Evolutionary conservation across 1,140 invertebrate genomes (phyloP).

Genomic region (Lepidurus arcticus): DNA sequence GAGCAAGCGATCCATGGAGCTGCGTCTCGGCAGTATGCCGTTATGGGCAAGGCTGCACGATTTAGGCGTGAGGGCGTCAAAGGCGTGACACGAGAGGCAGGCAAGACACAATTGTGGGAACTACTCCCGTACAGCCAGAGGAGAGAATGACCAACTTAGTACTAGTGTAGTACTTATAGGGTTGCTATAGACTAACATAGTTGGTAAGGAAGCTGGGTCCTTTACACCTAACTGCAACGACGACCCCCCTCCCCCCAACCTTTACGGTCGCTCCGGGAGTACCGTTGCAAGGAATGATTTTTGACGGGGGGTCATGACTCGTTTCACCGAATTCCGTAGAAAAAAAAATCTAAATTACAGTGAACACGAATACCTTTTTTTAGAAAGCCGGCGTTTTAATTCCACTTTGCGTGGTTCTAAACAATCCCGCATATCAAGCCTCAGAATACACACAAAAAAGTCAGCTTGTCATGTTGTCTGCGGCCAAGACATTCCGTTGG

Average conservation of each 20-base stretch:
- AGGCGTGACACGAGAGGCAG: too few relatives aligned
- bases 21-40: too few relatives aligned
- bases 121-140: not conserved
- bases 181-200: not conserved
- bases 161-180: conserved; percentile 19
- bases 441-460: too few relatives aligned
- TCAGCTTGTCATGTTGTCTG: not conserved
- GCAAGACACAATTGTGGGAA: not conserved
- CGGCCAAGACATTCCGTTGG: too few relatives aligned
- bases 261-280: conserved; percentile 4
- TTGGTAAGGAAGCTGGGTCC: conserved; percentile 1
- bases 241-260: not conserved
- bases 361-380: not conserved
- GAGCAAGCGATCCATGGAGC: too few relatives aligned
- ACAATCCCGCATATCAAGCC: too few relatives aligned
- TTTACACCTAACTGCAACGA: not conserved
- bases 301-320: conserved; percentile 6
- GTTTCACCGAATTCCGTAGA: not conserved
- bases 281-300: conserved; percentile 9
- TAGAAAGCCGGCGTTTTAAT: too few relatives aligned
- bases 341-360: not conserved
- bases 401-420: too few relatives aligned
- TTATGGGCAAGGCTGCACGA: too few relatives aligned
- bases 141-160: not conserved
- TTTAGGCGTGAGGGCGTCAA: too few relatives aligned